A percentile compares a stretch with the other conserved stretches of the same genome.
Evolutionary conservation across 2,113 vertebrate genomes (phyloP).

Genomic region (Telmatochromis bifrenatus): DNA sequence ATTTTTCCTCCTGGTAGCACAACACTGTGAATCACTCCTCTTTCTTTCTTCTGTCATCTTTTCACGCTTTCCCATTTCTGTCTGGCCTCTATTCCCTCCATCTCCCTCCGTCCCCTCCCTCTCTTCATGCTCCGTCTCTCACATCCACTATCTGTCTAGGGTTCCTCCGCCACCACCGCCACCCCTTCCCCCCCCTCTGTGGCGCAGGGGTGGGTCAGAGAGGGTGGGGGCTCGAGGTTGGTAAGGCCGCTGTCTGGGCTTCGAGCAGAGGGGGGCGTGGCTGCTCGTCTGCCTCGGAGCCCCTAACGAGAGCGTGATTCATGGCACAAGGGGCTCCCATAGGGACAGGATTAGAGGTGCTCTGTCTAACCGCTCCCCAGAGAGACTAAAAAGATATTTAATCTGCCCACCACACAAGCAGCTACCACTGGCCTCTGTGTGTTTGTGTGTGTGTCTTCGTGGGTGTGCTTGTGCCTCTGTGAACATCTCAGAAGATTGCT

Average conservation of each 20-base stretch:
- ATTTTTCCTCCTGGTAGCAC: not conserved
- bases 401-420: slow-evolving; percentile 48
- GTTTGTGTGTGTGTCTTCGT: slow-evolving; percentile 13
- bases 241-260: slow-evolving; percentile 70
- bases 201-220: slow-evolving; percentile 48
- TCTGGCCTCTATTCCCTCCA: not conserved
- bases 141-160: slow-evolving; percentile 25
- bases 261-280: slow-evolving; percentile 72
- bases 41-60: slow-evolving; percentile 28
- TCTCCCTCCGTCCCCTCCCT: slow-evolving; percentile 1
- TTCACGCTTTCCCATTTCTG: not conserved
- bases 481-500: slow-evolving; percentile 16
- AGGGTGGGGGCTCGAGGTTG: not conserved
- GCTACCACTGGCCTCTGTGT: slow-evolving; percentile 16
- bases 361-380: slow-evolving; percentile 66
- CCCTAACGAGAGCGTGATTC: slow-evolving; percentile 70
- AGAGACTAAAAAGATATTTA: slow-evolving; percentile 64
- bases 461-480: not conserved
- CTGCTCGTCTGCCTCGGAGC: slow-evolving; percentile 63
- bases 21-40: not conserved
- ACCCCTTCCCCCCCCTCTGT: not conserved
- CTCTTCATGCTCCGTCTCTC: slow-evolving; percentile 33
- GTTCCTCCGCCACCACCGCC: slow-evolving; percentile 5
- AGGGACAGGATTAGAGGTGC: slow-evolving; percentile 72
- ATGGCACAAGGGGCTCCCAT: slow-evolving; percentile 61